A percentile compares a stretch with the other conserved stretches of the same genome.
These are phyloP conservation scores for Acanthisitta chloris DNA, from an alignment of 2,113 vertebrate genomes.

Conservation along the genomic window DNA sequence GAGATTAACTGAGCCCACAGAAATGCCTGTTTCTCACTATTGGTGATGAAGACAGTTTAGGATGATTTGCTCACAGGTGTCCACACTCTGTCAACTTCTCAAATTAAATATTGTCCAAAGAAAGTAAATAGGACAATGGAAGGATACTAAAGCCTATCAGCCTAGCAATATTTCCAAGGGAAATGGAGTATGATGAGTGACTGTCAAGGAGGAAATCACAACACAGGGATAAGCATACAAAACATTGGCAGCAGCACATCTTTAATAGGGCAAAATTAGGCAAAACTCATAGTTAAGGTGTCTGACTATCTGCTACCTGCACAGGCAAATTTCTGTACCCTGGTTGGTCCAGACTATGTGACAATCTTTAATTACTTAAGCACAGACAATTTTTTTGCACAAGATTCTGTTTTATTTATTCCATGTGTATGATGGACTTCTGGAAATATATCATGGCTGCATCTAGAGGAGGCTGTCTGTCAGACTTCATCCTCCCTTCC, in stretches of 20 bases:
- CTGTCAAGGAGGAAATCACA: background rate
- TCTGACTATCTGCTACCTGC: background rate
- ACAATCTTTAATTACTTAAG: background rate
- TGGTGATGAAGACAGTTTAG: background rate
- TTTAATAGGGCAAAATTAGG: background rate
- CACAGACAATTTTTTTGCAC: accelerated
- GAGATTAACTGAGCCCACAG: background rate
- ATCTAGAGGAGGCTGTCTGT: background rate
- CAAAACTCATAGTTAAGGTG: background rate
- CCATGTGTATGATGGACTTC: background rate
- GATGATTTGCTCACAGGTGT: conserved; percentile 1
- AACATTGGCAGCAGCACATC: background rate
- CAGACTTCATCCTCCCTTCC: background rate
- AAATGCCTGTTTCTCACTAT: background rate
- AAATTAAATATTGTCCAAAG: conserved; percentile 4
- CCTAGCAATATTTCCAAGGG: background rate
- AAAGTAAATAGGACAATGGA: background rate
- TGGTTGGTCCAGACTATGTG: background rate
- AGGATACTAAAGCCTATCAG: background rate
- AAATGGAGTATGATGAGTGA: background rate
- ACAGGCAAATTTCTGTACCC: background rate
- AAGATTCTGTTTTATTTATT: background rate
- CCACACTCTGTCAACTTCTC: background rate
- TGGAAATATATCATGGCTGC: background rate
- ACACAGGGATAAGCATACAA: accelerated